Conservation (phyloP, 2,797 vertebrate species). For the Tinamus major region DNA sequence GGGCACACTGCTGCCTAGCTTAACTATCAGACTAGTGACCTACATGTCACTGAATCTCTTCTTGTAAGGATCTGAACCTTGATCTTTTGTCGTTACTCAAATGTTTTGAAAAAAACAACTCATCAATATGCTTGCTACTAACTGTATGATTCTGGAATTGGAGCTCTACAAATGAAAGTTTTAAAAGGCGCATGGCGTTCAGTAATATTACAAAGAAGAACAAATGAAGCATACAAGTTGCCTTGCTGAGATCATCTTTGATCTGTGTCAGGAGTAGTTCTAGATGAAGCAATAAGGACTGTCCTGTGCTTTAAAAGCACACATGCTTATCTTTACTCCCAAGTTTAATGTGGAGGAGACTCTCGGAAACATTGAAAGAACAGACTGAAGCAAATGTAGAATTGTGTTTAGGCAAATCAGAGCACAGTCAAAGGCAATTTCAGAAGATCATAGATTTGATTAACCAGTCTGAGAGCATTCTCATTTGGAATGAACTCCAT, state of each 20-base stretch:
- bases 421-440: not conserved
- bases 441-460: not conserved
- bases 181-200: not conserved
- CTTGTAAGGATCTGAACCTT: not conserved
- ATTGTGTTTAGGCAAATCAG: not conserved
- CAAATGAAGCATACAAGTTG: constrained; percentile 5
- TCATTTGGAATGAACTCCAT: not conserved
- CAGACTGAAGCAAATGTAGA: not conserved
- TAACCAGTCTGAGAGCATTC: not conserved
- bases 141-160: not conserved
- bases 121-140: not conserved
- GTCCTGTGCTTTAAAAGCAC: not conserved
- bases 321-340: not conserved
- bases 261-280: not conserved
- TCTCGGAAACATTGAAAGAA: not conserved
- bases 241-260: not conserved
- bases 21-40: not conserved
- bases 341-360: not conserved
- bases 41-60: not conserved
- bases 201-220: not conserved
- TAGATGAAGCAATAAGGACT: not conserved
- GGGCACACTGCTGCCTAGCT: no score
- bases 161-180: not conserved
- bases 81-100: not conserved
- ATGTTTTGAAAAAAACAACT: not conserved